Base-by-base conservation (phyloP, 2,113 vertebrate species). In the Coturnix japonica region DNA sequence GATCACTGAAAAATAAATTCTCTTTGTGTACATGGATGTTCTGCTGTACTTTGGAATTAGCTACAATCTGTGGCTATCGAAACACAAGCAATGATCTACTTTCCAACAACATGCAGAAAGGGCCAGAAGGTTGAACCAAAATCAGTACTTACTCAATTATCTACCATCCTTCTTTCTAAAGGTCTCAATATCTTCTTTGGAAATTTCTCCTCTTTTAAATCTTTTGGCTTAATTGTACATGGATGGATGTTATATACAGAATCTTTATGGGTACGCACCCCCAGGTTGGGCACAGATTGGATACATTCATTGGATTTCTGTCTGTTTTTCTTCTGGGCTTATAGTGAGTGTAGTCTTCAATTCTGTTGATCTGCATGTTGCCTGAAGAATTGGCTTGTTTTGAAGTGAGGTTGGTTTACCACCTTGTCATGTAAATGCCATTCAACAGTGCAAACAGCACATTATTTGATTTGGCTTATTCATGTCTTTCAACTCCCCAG, bases 381-480 rank as follows among this genome's bases (percentile, higher is more conserved):
- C 39, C 80, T 81, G 80, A 56, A 90, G 89, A 90, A 88, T 9
- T 56, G 72, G 41, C 54, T 83, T 39, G 3, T 70, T 94, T 67
- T 86, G 80, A 81, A 86, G 64, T 13, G 33, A 94, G 37, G 33
- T 39, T 85, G 76, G 73, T 89, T 94, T 90, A 72, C 70, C 73
- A 74, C 22, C 8, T 22, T 46, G 33, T 75, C 43, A 30, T 93
- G 65, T 83, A 93, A 91, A 71, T 81, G 69, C 43, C 39, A 47
- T 61, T 88, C 86, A 47, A 64, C n/a, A 78, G 47, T 16, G 26
- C 47, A 94, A 90, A 90, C 65, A n/a, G n/a, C n/a, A n/a, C n/a
- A n/a, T n/a, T n/a, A n/a, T n/a, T n/a, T 67, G 57, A 60, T 90
- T 88, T 93, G 83, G 86, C 53, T 92, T 91, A 60, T 60, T 43